Percentiles rank a stretch among this genome's conserved stretches.
Evolutionary conservation across 1,140 invertebrate genomes (phyloP).

Genomic region (Drosophila ercepeae): DNA sequence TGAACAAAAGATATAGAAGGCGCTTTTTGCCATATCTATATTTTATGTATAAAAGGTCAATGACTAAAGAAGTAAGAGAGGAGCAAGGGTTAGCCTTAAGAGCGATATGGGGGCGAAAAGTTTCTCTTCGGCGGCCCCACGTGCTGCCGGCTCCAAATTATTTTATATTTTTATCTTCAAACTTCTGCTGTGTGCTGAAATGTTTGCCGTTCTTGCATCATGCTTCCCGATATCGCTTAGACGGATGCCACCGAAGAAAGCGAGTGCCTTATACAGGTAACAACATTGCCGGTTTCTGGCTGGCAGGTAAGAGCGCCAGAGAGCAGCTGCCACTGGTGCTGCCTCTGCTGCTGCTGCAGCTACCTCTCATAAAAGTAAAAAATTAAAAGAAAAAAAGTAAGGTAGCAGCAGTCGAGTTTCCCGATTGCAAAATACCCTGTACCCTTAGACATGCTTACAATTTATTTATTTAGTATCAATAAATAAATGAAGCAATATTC

Average conservation of each 20-base stretch:
- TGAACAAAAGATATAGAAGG: background rate
- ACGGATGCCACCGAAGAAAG: conserved; percentile 13
- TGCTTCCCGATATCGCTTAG: conserved; percentile 7
- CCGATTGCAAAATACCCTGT: no score
- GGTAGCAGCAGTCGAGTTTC: no score
- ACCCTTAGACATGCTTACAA: no score
- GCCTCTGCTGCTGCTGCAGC: conserved; percentile 11
- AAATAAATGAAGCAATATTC: no score
- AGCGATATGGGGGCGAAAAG: conserved; percentile 4
- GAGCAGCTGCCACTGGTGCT: conserved; percentile 11
- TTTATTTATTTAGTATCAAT: no score
- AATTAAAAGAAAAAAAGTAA: conserved; percentile 15
- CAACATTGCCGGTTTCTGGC: background rate
- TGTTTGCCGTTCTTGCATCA: conserved; percentile 65
- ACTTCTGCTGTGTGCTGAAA: conserved; percentile 48
- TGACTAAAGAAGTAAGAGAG: conserved; percentile 39
- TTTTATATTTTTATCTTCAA: conserved; percentile 39
- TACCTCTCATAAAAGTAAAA: conserved; percentile 14
- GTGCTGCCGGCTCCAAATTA: conserved; percentile 17
- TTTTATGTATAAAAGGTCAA: conserved; percentile 25
- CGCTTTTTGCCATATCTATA: conserved; percentile 1
- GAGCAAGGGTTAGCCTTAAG: conserved; percentile 5
- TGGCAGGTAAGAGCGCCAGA: conserved; percentile 27
- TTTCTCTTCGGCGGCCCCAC: conserved; percentile 37
- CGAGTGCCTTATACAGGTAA: conserved; percentile 27